Evolutionary conservation across 1,140 invertebrate genomes (phyloP).

Genomic region (Caenorhabditis tropicalis): DNA sequence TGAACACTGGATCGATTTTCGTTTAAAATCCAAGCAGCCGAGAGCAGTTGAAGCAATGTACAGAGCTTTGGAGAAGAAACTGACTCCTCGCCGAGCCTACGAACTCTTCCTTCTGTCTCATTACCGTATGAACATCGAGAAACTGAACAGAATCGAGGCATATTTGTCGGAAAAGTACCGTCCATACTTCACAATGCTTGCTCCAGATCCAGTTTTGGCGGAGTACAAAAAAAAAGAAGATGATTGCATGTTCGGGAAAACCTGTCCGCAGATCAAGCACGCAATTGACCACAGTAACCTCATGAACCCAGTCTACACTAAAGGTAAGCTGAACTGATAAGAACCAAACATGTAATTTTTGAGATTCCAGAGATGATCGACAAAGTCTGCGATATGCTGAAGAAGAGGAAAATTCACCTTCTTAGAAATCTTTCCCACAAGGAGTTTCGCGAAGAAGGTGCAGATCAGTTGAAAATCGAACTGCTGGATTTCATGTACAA

Average conservation of each 20-base stretch:
- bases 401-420: background rate
- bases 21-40: background rate
- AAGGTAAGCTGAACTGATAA: background rate
- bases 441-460: too few relatives aligned
- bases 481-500: background rate
- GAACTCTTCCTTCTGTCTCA: background rate
- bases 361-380: background rate
- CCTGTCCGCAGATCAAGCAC: background rate
- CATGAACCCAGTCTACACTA: background rate
- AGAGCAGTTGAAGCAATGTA: background rate
- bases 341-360: background rate
- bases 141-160: background rate
- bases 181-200: background rate
- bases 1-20: background rate
- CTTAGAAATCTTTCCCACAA: too few relatives aligned
- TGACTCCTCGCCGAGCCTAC: background rate
- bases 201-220: too few relatives aligned
- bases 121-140: background rate
- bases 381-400: background rate
- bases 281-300: background rate
- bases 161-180: background rate
- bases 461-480: background rate
- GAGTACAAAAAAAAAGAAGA: too few relatives aligned
- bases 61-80: background rate
- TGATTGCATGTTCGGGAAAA: background rate